Evolutionary conservation across 2,113 vertebrate species (phyloP), one percentile per base, ranked within the genome.

Genomic region (Austrofundulus limnaeus): DNA sequence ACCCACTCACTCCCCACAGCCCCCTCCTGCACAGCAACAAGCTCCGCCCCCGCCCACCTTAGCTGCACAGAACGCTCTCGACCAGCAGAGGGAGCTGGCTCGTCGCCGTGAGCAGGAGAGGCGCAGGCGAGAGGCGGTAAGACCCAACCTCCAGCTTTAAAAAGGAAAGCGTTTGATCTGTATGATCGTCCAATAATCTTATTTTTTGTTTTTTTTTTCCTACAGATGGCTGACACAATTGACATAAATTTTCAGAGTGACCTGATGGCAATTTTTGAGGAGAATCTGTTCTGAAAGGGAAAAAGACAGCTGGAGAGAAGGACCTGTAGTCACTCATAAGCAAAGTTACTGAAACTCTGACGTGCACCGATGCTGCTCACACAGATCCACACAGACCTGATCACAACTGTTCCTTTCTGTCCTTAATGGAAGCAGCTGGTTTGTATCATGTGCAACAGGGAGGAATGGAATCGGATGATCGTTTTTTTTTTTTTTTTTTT

Each of bases 181-280:
- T 28, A 28, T 1, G 12, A 23, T 31, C 19, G 0, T 1, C 11
- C 21, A 43, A 13, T 72, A 31, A 58, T 16, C 5, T n/a, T n/a
- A 20, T 4, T 23, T 8, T 3, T 54, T 31, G 8, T 66, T 14
- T 43, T 16, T 1, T 53, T 16, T 50, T 17, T 7, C 13, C 41
- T 25, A 6, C 89, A 96, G 95, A 95, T 95, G 95, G 93, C 93
- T 8, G 94, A 95, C 83, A 96, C 94, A 50, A 97, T 96, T 65
- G 95, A 96, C 90, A 96, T 97, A 89, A 96, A 96, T 90, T 96
- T 97, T 91, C 95, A 97, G 93, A 97, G 95, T 50, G 95, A 97
- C 82, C 90, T 97, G 56, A 92, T 97, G 94, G 95, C 95, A 51
- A 97, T 96, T 83, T 97, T 97, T 73, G 95, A 97, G 71, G 94